Evolutionary conservation across 2,113 vertebrate species (phyloP), one percentile per base, ranked within the genome.

Genomic region (Corapipo altera): DNA sequence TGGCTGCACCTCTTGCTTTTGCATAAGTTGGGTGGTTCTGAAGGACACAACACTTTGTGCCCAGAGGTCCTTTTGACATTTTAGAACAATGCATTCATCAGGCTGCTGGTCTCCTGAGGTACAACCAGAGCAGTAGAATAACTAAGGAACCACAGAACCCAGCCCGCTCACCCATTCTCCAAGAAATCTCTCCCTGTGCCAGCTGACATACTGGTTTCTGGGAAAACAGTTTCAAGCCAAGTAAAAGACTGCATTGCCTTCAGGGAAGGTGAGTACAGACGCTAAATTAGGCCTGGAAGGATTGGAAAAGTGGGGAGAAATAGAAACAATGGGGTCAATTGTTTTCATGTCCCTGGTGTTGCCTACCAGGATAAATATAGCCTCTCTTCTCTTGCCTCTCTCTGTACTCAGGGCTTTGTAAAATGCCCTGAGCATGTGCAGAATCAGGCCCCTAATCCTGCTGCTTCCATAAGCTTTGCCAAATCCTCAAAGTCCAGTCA

Each of bases 291-390:
- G 78, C 91, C 82, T 96, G 95, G 95, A 88, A 96, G 64, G 59
- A 44, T 74, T 96, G 93, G 93, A 80, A 80, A 97, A 90, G 48
- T 88, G 89, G 93, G 91, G 90, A 91, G 62, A 90, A 95, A 91
- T 48, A 90, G 96, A 97, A 96, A 96, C 93, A 94, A 96, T 96
- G 72, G 95, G 93, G 93, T 96, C 88, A 90, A 91, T 91, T 96
- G 90, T 95, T 97, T 93, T 91, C 72, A 83, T 28, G 75, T 86
- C 67, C 87, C 88, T 91, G 44, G 46, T 79, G 82, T 79, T 89
- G 86, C 69, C 69, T 93, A 80, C 48, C 41, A 92, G 83, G 93
- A 86, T 83, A 97, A 90, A 95, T 90, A 96, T 77, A 95, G 65
- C 51, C 32, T 93, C 73, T 74, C 76, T 37, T 94, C 65, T 88